phyloP scores from a whole-genome alignment of 2,888 invertebrate species.

The Lymantria monacha region DNA sequence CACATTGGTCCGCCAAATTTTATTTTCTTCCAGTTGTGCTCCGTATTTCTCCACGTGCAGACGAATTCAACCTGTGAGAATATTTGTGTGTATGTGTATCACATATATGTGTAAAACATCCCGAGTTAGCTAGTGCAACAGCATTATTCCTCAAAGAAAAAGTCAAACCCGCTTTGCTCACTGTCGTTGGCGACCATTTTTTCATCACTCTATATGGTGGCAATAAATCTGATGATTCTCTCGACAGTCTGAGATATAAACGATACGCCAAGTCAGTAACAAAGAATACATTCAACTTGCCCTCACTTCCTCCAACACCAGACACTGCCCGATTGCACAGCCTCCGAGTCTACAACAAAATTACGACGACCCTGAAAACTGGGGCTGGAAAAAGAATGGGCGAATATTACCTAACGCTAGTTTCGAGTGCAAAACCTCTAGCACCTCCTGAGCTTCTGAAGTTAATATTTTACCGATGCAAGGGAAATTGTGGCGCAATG shows the following conservation, averaged over 20 bases:
- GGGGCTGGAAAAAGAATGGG: constrained; percentile 12
- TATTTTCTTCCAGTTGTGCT: too few relatives aligned
- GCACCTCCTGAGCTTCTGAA: constrained; percentile 12
- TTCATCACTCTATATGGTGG: constrained; percentile 5
- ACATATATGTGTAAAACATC: too few relatives aligned
- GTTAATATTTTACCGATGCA: constrained; percentile 11
- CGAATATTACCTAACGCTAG: neutral
- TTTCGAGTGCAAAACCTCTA: constrained; percentile 1
- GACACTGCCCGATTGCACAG: constrained; percentile 7
- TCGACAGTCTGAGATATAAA: neutral
- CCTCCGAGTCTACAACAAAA: constrained; percentile 9
- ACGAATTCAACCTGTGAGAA: too few relatives aligned
- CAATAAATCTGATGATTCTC: constrained; percentile 1
- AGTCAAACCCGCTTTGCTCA: constrained; percentile 3
- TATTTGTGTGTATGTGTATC: too few relatives aligned
- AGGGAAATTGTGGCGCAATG: constrained; percentile 10
- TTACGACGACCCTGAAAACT: constrained; percentile 9
- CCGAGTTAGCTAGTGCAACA: constrained; percentile 2
- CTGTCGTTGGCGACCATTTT: constrained; percentile 7
- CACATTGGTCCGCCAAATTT: too few relatives aligned
- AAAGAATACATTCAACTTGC: neutral
- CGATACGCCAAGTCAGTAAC: neutral
- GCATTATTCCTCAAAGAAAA: constrained; percentile 2
- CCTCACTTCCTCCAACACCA: constrained; percentile 2
- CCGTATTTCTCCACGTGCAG: too few relatives aligned